Base-by-base conservation (phyloP, 1,140 invertebrate species). In the Neodiprion pinetum region DNA sequence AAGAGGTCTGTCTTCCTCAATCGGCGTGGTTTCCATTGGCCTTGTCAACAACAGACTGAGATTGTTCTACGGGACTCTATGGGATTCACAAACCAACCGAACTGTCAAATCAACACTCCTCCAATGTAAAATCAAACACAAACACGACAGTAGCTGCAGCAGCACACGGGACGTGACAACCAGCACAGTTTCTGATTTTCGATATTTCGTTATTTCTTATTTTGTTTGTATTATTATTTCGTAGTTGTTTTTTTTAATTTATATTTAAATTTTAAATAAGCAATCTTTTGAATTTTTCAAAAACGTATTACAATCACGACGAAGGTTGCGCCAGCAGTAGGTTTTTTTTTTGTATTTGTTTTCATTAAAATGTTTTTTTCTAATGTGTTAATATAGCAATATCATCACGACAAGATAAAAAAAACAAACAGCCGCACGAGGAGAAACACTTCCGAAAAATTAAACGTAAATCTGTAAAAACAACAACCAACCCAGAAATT, bases 381-480 rank as follows among this genome's bases (percentile, higher is more conserved):
- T 61, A 61, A 17, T 61, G 53, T 61, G 5, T 61, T 61, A 17
- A 14, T 61, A 14, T 61, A 61, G 53, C 11, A 61, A 61, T 17
- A 17, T 61, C 53, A 61, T 17, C 11, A 61, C 11, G 53, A 61
- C 11, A 17, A 61, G n/a, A 14, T 61, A 61, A 61, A 17, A 61
- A 17, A 61, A 61, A 61, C 53, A n/a, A 12, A n/a, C n/a, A 11
- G 3, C 11, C 53, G 53, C 28, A 61, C 53, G 53, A 12, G 53
- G 53, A 17, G 5, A 61, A 61, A 61, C 53, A 12, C n/a, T 61
- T 9, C 28, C 28, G 28, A 40, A 40, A 61, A 40, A 84, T 80
- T 88, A 88, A 87, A 88, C 87, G 87, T 88, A 88, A 82, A 88
- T 88, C 87, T 88, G 87, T 82, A 88, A 88, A 88, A 83, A 86